phyloP scores from a whole-genome alignment of 2,797 vertebrate species.

The Etheostoma nigrum region DNA sequence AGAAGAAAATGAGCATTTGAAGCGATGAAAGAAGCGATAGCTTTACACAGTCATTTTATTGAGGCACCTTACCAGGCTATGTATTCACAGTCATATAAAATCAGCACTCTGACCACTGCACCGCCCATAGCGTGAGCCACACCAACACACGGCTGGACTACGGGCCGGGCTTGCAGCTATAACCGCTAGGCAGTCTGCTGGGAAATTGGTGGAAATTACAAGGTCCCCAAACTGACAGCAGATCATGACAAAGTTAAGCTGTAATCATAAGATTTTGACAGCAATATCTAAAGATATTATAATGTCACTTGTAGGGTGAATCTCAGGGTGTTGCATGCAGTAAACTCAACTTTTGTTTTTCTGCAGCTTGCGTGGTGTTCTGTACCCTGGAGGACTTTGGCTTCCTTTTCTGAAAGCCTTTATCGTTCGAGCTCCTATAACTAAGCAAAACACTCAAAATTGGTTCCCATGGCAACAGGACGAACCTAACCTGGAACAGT shows the following conservation, averaged over 20 bases:
- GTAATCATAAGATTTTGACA: conserved; percentile 50
- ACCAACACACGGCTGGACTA: conserved; percentile 34
- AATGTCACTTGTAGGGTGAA: conserved; percentile 30
- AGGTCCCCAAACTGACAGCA: conserved; percentile 39
- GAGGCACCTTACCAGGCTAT: conserved; percentile 51
- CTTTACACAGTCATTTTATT: conserved; percentile 40
- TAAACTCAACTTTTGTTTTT: conserved; percentile 19
- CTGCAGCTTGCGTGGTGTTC: conserved; percentile 16
- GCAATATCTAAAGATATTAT: conserved; percentile 49
- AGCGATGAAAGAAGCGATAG: conserved; percentile 32
- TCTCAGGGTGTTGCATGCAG: background rate
- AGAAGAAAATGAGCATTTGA: conserved; percentile 53
- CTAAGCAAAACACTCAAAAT: conserved; percentile 70
- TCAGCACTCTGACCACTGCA: conserved; percentile 64
- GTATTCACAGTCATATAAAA: conserved; percentile 67
- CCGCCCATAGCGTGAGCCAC: conserved; percentile 49
- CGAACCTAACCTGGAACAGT: conserved; percentile 69
- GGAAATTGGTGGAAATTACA: conserved; percentile 62
- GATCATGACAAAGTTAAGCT: conserved; percentile 47
- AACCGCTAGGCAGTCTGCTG: conserved; percentile 24
- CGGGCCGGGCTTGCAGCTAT: conserved; percentile 23
- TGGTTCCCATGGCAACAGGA: conserved; percentile 77
- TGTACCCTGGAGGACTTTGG: conserved; percentile 33
- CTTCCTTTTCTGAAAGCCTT: conserved; percentile 57
- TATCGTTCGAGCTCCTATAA: conserved; percentile 61